Percentiles rank a stretch among this genome's conserved stretches.
phyloP scores from a whole-genome alignment of 2,888 invertebrate genomes.

The Pardosa pseudoannulata region DNA sequence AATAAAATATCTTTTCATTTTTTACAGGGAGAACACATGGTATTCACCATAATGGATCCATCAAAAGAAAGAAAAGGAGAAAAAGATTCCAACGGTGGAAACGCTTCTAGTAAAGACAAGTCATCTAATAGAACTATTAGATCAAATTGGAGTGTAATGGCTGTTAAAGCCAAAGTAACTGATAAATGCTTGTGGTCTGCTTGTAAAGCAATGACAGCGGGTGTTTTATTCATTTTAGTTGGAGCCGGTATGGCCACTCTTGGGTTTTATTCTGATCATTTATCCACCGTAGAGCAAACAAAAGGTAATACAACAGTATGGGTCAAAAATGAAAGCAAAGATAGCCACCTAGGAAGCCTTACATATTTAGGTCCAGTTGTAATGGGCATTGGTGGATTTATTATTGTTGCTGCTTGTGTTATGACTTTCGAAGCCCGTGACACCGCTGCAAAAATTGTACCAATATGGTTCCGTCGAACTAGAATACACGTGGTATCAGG shows the following conservation, averaged over 20 bases:
- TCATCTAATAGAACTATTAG: slow-evolving; percentile 8
- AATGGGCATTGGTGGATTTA: slow-evolving; percentile 80
- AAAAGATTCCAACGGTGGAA: slow-evolving; percentile 46
- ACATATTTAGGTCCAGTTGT: slow-evolving; percentile 79
- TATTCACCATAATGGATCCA: slow-evolving; percentile 30
- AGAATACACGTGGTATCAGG: slow-evolving; percentile 65
- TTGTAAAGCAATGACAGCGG: slow-evolving; percentile 92
- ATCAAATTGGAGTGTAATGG: slow-evolving; percentile 69
- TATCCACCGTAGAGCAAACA: slow-evolving; percentile 74
- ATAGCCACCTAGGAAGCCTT: slow-evolving; percentile 74
- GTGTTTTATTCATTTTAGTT: slow-evolving; percentile 89
- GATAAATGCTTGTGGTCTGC: slow-evolving; percentile 95
- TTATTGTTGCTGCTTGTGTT: slow-evolving; percentile 80
- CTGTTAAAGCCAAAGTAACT: slow-evolving; percentile 83
- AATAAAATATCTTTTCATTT: not conserved
- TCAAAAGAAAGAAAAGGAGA: slow-evolving; percentile 32
- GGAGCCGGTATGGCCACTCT: slow-evolving; percentile 93
- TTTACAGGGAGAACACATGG: not conserved
- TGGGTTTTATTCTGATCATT: slow-evolving; percentile 75
- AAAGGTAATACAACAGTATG: slow-evolving; percentile 74
- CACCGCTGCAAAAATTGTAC: slow-evolving; percentile 77
- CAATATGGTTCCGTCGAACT: slow-evolving; percentile 73
- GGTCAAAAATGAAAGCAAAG: slow-evolving; percentile 76
- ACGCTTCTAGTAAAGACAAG: slow-evolving; percentile 13
- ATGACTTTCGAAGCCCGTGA: slow-evolving; percentile 80